Percentiles rank a stretch among this genome's conserved stretches.
phyloP scores from a whole-genome alignment of 2,113 vertebrate species.

The Crotalus viridis region DNA sequence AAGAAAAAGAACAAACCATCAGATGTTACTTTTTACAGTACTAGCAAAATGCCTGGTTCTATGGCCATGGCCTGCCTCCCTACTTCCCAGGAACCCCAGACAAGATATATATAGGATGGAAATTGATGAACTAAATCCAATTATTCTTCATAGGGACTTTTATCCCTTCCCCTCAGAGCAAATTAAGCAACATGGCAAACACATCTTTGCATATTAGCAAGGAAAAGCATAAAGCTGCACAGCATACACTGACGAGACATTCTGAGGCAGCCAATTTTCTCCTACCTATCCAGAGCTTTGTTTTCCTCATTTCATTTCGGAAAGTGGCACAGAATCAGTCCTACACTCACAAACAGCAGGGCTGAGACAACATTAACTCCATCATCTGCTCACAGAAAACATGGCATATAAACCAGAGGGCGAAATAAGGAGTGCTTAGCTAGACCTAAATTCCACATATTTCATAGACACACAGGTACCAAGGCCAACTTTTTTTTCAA shows the following conservation, averaged over 20 bases:
- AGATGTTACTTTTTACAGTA: not conserved
- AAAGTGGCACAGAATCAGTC: slow-evolving; percentile 43
- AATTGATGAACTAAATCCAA: slow-evolving; percentile 14
- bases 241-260: slow-evolving; percentile 52
- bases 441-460: not conserved
- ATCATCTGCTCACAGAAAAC: slow-evolving; percentile 12
- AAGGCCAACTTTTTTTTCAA: not conserved
- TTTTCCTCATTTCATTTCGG: not conserved
- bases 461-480: not conserved
- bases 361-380: slow-evolving; percentile 40
- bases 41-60: slow-evolving; percentile 35
- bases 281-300: slow-evolving; percentile 45
- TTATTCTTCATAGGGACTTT: slow-evolving; percentile 7
- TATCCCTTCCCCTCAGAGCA: not conserved
- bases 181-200: slow-evolving; percentile 14
- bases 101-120: not conserved
- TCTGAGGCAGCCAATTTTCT: slow-evolving; percentile 42
- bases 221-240: slow-evolving; percentile 37
- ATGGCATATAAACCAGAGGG: not conserved
- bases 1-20: slow-evolving; percentile 13
- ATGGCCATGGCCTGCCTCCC: not conserved
- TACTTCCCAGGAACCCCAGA: not conserved
- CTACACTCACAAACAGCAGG: slow-evolving; percentile 35
- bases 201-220: slow-evolving; percentile 6
- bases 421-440: not conserved